These are phyloP conservation scores for Sebastes steindachneri DNA, from an alignment of 2,797 vertebrate genomes.

Conservation along the genomic window DNA sequence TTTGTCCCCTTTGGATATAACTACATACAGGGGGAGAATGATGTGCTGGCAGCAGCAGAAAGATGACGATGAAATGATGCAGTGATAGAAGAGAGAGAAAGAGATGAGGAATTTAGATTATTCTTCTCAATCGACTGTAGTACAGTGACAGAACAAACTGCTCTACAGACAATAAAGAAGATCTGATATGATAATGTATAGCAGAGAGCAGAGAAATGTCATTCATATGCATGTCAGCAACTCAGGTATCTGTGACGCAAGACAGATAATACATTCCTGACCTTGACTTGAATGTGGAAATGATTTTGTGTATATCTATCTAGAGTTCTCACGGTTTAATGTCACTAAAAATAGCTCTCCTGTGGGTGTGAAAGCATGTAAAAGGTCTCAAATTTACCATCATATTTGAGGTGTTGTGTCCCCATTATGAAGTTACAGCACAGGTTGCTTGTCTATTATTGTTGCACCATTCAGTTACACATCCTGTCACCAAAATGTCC, in stretches of 20 bases:
- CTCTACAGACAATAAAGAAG: background rate
- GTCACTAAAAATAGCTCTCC: background rate
- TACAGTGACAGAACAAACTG: slow-evolving; percentile 4
- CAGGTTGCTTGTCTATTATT: background rate
- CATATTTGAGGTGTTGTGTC: background rate
- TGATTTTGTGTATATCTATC: background rate
- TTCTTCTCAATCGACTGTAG: slow-evolving; percentile 1
- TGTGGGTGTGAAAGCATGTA: background rate
- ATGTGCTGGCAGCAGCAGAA: slow-evolving; percentile 63
- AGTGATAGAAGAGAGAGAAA: slow-evolving; percentile 7
- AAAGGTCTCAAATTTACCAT: background rate
- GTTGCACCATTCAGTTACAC: rapidly evolving
- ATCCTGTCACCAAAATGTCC: background rate
- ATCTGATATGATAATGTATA: slow-evolving; percentile 16
- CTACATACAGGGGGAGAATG: slow-evolving; percentile 43
- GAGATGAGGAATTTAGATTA: slow-evolving; percentile 37
- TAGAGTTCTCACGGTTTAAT: background rate
- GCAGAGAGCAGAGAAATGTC: background rate
- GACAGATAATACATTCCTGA: background rate
- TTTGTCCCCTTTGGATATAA: slow-evolving; percentile 16
- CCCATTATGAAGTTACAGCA: background rate
- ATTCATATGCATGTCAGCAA: slow-evolving; percentile 1
- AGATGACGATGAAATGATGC: slow-evolving; percentile 38
- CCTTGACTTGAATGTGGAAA: slow-evolving; percentile 2
- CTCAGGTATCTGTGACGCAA: slow-evolving; percentile 14